phyloP scores from a whole-genome alignment of 1,140 invertebrate species.

The Eufriesea mexicana region DNA sequence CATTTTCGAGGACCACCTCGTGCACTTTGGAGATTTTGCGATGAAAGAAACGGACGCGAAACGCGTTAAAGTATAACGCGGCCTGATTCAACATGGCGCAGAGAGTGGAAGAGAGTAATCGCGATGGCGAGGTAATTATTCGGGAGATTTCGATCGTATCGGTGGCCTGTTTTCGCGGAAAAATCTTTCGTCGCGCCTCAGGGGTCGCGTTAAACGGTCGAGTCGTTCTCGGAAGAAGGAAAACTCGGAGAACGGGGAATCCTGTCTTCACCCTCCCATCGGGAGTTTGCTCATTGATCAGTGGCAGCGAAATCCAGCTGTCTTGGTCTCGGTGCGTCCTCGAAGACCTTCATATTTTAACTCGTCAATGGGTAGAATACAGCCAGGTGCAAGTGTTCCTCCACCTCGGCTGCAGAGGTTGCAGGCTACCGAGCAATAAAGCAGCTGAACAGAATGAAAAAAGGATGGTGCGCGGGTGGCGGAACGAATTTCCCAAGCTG shows the following conservation, averaged over 20 bases:
- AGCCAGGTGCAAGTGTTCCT: conserved; percentile 74
- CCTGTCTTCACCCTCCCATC: conserved; percentile 17
- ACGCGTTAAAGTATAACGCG: conserved; percentile 55
- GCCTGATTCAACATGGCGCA: neutral
- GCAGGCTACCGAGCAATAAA: neutral
- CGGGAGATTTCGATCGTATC: neutral
- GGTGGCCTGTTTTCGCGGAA: conserved; percentile 19
- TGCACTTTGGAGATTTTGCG: neutral
- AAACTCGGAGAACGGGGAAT: conserved; percentile 27
- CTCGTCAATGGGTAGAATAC: conserved; percentile 71
- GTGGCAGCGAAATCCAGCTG: conserved; percentile 74
- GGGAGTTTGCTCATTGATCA: conserved; percentile 54
- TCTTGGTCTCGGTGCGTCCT: conserved; percentile 52
- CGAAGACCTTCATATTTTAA: conserved; percentile 75
- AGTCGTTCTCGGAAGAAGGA: conserved; percentile 44
- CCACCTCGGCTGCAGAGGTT: conserved; percentile 32
- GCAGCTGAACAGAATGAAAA: conserved; percentile 23
- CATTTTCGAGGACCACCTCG: neutral
- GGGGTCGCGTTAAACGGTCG: conserved; percentile 51
- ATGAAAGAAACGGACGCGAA: neutral
- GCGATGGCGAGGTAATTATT: neutral
- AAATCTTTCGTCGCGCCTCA: neutral
- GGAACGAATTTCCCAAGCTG: conserved; percentile 62
- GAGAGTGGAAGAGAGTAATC: neutral
- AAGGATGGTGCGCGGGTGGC: conserved; percentile 35